Base-by-base conservation (phyloP, 1,140 invertebrate genomes). In the Protaetia brevitarsis region DNA sequence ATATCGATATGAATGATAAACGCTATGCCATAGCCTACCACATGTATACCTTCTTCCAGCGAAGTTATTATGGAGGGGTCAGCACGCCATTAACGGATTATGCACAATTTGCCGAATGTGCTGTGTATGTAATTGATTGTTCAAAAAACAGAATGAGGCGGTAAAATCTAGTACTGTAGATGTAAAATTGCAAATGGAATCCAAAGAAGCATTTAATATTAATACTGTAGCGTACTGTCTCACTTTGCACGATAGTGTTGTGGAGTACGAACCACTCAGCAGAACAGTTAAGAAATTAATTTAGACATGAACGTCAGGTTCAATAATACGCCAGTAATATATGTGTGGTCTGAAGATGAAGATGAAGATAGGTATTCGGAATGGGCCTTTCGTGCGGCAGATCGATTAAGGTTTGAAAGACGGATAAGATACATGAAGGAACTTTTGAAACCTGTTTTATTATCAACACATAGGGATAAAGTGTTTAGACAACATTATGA, bases 151-250 rank as follows among this genome's bases (percentile, higher is more conserved):
- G 19, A 57, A 57, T 8, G 56, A 57, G 13, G 23, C 56, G 5
- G 51, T 57, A 26, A 57, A 57, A 27, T 57, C 51, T 6, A 57
- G 51, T 57, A 57, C 51, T 27, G 51, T 57, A 13, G 51, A 57
- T n/a, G 26, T 57, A 4, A 57, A 57, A 23, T n/a, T 57, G 2
- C 3, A 57, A 21, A 57, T 57, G 6, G 51, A 57, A 27, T 3
- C 19, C 2, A 7, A 3, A 3, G 51, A 57, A 57, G 36, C 36
- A 3, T 37, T 37, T 37, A 37, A n/a, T 5, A 37, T 5, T 11
- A 11, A 6, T 8, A 57, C 51, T 11, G 26, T 57, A 4, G 26
- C 16, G 19, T 57, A 57, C 19, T 57, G 51, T 21, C 51, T 57
- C 19, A 57, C 26, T 57, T 8, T 57, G 6, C 51, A 57, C 16